Evolutionary conservation across 2,113 vertebrate species (phyloP).

Genomic region (Gymnobelideus leadbeateri): DNA sequence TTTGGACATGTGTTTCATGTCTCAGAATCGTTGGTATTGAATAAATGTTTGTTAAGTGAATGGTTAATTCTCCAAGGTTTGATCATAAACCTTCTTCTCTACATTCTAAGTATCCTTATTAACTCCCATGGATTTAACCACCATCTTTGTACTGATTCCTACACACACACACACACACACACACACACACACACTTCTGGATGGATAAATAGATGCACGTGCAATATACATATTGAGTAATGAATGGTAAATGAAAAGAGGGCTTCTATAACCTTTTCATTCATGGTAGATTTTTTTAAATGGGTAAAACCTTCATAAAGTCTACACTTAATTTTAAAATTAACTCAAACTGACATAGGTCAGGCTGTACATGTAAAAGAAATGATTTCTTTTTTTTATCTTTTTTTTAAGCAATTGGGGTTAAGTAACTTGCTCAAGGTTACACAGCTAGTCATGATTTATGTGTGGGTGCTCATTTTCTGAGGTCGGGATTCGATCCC

Average conservation of each 20-base stretch:
- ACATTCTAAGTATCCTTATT: not conserved
- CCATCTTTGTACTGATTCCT: not conserved
- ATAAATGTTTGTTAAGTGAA: not conserved
- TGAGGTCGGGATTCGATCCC: too few relatives aligned
- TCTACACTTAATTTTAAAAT: not conserved
- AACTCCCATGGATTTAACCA: not conserved
- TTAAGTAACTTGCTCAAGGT: too few relatives aligned
- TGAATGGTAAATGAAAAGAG: not conserved
- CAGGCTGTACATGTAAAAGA: not conserved
- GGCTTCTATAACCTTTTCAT: not conserved
- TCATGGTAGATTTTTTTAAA: not conserved
- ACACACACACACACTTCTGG: too few relatives aligned
- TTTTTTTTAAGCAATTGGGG: too few relatives aligned
- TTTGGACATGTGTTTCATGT: not conserved
- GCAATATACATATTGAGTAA: not conserved
- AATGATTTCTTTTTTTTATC: not conserved
- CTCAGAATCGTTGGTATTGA: not conserved
- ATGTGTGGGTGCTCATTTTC: too few relatives aligned
- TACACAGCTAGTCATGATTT: too few relatives aligned
- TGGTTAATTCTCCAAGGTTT: not conserved
- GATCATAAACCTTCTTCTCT: not conserved
- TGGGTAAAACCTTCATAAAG: not conserved
- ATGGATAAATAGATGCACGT: not conserved
- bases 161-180: too few relatives aligned
- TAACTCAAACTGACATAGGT: not conserved